Evolutionary conservation across 2,797 vertebrate genomes (phyloP).

Genomic region (Bucorvus abyssinicus): DNA sequence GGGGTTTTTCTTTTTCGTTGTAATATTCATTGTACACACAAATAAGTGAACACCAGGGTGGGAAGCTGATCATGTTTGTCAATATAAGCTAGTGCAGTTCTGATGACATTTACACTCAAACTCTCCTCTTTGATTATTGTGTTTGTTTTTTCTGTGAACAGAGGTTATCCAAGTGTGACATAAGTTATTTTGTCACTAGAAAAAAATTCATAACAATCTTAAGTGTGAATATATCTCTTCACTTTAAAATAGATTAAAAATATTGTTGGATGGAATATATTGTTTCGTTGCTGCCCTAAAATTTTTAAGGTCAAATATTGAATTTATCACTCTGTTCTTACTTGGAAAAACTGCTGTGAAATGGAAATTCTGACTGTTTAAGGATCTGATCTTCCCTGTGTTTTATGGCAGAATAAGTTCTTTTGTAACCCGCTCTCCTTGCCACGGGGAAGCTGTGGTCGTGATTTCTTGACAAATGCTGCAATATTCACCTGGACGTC

Average conservation of each 20-base stretch:
- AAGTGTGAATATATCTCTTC: accelerated
- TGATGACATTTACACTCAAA: background rate
- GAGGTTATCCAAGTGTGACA: background rate
- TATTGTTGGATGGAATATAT: background rate
- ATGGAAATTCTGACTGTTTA: slow-evolving; percentile 40
- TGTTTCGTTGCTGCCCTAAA: background rate
- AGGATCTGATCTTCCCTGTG: slow-evolving; percentile 12
- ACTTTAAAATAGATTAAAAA: background rate
- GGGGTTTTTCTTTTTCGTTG: background rate
- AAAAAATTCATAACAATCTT: background rate
- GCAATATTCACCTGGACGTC: background rate
- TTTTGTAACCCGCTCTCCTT: slow-evolving; percentile 11
- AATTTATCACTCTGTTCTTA: slow-evolving; percentile 41
- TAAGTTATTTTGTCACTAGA: background rate
- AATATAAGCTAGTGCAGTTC: background rate
- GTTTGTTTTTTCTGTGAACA: background rate
- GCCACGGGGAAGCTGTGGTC: background rate
- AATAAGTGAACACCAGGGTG: background rate
- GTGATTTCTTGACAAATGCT: background rate
- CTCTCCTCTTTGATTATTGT: background rate
- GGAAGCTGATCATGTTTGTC: background rate
- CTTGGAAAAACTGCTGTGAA: slow-evolving; percentile 47
- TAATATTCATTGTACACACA: background rate
- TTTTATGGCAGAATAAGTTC: slow-evolving; percentile 13
- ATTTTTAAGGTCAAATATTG: slow-evolving; percentile 32